These are phyloP conservation scores for Isoperla grammatica DNA, from an alignment of 2,888 invertebrate genomes.

Conservation along the genomic window DNA sequence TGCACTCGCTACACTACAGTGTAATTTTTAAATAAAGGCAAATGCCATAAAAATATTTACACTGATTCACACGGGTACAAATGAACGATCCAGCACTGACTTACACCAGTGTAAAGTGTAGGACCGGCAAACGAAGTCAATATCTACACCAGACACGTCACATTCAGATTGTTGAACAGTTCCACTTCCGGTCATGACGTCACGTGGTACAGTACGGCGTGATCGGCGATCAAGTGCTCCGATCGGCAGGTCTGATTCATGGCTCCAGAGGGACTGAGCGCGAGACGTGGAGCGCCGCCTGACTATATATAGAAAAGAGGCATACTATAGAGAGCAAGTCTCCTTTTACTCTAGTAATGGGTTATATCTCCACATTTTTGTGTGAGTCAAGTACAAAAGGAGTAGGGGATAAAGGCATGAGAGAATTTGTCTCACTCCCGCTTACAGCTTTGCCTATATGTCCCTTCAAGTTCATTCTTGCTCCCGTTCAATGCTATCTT, in stretches of 20 bases:
- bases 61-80: too few relatives aligned
- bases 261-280: slow-evolving; percentile 24
- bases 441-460: slow-evolving; percentile 14
- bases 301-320: slow-evolving; percentile 29
- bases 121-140: background rate
- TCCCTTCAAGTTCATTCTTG: slow-evolving; percentile 30
- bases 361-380: slow-evolving; percentile 32
- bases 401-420: slow-evolving; percentile 30
- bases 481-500: slow-evolving; percentile 30
- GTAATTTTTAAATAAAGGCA: too few relatives aligned
- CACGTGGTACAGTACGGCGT: slow-evolving; percentile 7
- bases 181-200: background rate
- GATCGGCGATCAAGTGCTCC: background rate
- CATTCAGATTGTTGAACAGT: background rate
- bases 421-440: slow-evolving; percentile 21
- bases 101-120: too few relatives aligned
- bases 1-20: too few relatives aligned
- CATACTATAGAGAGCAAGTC: slow-evolving; percentile 20
- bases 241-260: slow-evolving; percentile 14
- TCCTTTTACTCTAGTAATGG: slow-evolving; percentile 30
- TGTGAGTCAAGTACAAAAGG: slow-evolving; percentile 32
- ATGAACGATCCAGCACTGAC: too few relatives aligned
- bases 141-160: background rate
- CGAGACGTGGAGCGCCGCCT: slow-evolving; percentile 24
- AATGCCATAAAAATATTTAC: too few relatives aligned